Conservation (phyloP, 2,888 invertebrate genomes). For the Anarsia innoxiella region DNA sequence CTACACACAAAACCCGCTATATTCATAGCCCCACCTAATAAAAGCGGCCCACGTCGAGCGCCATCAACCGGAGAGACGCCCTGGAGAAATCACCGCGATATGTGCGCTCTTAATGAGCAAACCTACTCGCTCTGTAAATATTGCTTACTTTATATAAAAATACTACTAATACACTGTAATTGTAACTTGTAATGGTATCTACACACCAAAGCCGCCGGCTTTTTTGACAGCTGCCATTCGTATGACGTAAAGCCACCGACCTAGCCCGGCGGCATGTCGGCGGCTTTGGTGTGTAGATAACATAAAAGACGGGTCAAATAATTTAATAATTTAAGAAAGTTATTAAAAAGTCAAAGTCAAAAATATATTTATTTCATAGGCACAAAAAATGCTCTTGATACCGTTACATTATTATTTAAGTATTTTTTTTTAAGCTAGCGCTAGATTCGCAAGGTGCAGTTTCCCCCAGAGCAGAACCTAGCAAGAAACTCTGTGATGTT, state of each 20-base stretch:
- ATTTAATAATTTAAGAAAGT: neutral
- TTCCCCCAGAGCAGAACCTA: no score
- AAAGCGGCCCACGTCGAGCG: constrained; percentile 36
- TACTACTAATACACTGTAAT: constrained; percentile 11
- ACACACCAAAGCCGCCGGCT: no score
- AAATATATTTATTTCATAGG: no score
- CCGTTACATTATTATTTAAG: no score
- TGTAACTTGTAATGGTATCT: constrained; percentile 2
- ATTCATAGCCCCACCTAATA: constrained; percentile 21
- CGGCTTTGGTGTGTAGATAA: neutral
- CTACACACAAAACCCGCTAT: neutral
- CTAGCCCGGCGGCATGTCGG: neutral
- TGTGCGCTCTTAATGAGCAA: constrained; percentile 40
- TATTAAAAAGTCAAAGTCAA: no score
- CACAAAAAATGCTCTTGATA: no score
- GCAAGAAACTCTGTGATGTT: no score
- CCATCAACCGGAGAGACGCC: constrained; percentile 47
- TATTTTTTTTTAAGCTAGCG: no score
- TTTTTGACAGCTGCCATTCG: no score
- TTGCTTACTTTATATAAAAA: constrained; percentile 17
- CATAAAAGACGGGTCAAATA: neutral
- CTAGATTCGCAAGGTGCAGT: no score
- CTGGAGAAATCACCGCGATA: constrained; percentile 60
- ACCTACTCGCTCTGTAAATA: constrained; percentile 18
- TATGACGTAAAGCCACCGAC: no score